Evolutionary conservation across 2,888 invertebrate genomes (phyloP).

Genomic region (Drosophila eohydei): DNA sequence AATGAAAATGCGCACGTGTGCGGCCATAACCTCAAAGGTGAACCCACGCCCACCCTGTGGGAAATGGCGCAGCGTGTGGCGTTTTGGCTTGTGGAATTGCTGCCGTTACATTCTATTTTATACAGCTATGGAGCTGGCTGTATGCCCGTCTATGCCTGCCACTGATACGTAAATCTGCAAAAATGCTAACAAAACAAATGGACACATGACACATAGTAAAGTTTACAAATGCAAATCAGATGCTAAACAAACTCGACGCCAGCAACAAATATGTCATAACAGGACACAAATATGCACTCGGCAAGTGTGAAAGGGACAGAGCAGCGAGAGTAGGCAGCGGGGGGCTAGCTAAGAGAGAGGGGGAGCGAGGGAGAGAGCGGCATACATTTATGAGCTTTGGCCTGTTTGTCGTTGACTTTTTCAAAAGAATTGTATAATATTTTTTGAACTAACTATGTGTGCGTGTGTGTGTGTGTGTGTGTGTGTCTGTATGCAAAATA

Average conservation of each 20-base stretch:
- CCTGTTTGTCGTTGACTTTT: constrained; percentile 73
- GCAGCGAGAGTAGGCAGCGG: not conserved
- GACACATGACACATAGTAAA: constrained; percentile 68
- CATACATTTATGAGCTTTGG: constrained; percentile 72
- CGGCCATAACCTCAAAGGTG: constrained; percentile 39
- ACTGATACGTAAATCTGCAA: constrained; percentile 71
- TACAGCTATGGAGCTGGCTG: too few species aligned
- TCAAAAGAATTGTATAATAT: constrained; percentile 78
- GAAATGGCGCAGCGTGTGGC: constrained; percentile 26
- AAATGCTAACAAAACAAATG: constrained; percentile 64
- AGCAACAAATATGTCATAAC: constrained; percentile 80
- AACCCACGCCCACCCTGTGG: constrained; percentile 7
- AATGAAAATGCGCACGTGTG: constrained; percentile 38
- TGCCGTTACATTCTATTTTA: too few species aligned
- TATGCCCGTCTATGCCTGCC: constrained; percentile 21
- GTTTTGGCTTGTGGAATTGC: not conserved
- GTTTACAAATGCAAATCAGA: constrained; percentile 80
- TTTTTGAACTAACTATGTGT: constrained; percentile 63
- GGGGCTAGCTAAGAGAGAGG: not conserved
- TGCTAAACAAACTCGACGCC: constrained; percentile 75
- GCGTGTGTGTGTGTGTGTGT: constrained; percentile 34
- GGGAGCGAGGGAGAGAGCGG: constrained; percentile 14
- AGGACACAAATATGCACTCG: constrained; percentile 62
- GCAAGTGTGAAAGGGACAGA: constrained; percentile 17
- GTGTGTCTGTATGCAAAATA: constrained; percentile 68